These are phyloP conservation scores for Aspidoscelis tigris DNA, from an alignment of 2,113 vertebrate species.

Conservation along the genomic window DNA sequence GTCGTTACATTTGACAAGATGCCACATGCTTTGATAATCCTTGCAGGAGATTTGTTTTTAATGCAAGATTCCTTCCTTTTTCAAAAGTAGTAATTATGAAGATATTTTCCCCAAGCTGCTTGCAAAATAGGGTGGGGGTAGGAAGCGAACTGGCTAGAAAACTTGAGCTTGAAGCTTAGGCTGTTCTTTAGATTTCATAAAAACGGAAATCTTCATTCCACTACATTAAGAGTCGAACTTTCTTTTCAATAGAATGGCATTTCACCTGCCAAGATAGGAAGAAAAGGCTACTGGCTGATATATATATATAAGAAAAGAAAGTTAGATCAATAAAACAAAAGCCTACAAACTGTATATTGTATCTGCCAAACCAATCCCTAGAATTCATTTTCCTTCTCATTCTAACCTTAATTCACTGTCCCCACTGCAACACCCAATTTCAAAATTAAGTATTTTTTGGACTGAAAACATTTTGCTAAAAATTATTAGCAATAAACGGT, in stretches of 20 bases:
- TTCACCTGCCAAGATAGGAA: background rate
- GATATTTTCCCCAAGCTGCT: constrained; percentile 22
- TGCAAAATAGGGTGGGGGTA: constrained; percentile 31
- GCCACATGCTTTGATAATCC: constrained; percentile 82
- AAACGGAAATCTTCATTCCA: background rate
- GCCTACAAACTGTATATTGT: background rate
- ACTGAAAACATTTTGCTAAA: background rate
- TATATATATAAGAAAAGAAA: no score
- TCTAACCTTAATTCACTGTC: background rate
- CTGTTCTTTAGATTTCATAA: background rate
- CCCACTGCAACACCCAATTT: background rate
- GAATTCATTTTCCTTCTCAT: background rate
- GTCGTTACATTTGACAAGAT: constrained; percentile 80
- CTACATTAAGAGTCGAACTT: background rate
- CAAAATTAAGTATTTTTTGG: background rate
- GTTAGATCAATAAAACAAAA: background rate
- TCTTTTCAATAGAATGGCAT: background rate
- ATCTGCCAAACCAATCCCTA: background rate
- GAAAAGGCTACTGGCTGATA: background rate
- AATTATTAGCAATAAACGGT: background rate
- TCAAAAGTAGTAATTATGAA: constrained; percentile 78
- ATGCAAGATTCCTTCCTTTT: constrained; percentile 84
- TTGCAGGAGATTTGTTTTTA: constrained; percentile 82
- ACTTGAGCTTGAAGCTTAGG: background rate
- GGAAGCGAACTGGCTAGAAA: constrained; percentile 26